A percentile compares a stretch with the other conserved stretches of the same genome.
Conservation (phyloP, 1,140 invertebrate species). For the Cyclargus thomasi region DNA sequence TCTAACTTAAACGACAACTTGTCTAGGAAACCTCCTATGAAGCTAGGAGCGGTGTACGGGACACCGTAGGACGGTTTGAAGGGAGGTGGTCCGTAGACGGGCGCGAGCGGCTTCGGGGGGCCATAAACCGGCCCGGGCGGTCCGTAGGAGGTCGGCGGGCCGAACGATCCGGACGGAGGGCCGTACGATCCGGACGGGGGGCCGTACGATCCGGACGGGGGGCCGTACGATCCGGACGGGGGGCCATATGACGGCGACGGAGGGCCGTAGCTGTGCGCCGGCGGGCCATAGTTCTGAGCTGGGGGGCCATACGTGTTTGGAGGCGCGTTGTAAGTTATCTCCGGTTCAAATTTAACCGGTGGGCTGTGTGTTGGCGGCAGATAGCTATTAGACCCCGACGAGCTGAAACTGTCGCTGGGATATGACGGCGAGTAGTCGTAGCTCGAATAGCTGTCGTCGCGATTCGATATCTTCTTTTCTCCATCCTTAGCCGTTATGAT, state of each 20-base stretch:
- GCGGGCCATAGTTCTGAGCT: slow-evolving; percentile 58
- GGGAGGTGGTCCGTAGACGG: slow-evolving; percentile 73
- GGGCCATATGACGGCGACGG: slow-evolving; percentile 68
- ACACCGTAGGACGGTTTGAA: slow-evolving; percentile 60
- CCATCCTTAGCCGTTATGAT: slow-evolving; percentile 67
- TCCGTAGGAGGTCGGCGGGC: slow-evolving; percentile 41
- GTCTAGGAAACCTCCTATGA: slow-evolving; percentile 63
- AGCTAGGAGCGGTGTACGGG: slow-evolving; percentile 74
- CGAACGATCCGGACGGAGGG: slow-evolving; percentile 59
- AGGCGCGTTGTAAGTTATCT: slow-evolving; percentile 55
- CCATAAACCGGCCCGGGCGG: slow-evolving; percentile 50
- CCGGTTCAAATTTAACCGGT: slow-evolving; percentile 57
- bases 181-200: slow-evolving; percentile 50
- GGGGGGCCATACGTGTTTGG: slow-evolving; percentile 56
- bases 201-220: slow-evolving; percentile 34
- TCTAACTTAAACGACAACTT: slow-evolving; percentile 81
- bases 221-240: slow-evolving; percentile 59
- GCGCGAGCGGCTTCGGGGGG: slow-evolving; percentile 54
- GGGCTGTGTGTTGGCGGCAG: slow-evolving; percentile 44
- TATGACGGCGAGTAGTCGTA: slow-evolving; percentile 60
- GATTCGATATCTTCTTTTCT: slow-evolving; percentile 62
- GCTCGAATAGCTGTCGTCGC: slow-evolving; percentile 58
- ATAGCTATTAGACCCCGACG: slow-evolving; percentile 47
- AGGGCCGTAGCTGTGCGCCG: slow-evolving; percentile 54
- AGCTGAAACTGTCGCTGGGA: slow-evolving; percentile 46